phyloP scores from a whole-genome alignment of 2,888 invertebrate genomes.

The Stenodema calcarata region DNA sequence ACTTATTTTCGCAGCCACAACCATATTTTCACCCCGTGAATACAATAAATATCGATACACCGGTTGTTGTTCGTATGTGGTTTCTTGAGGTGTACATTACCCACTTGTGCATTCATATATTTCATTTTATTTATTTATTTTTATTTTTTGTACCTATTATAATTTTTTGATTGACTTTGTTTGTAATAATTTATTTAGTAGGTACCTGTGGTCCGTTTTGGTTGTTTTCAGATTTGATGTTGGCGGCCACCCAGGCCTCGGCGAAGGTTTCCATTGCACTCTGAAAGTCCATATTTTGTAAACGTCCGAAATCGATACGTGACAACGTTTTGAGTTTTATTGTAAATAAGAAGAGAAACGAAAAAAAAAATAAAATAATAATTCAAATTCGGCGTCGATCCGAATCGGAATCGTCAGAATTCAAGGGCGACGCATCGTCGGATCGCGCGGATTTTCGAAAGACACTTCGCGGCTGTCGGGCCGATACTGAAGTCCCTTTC shows the following conservation, averaged over 20 bases:
- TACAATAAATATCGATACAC: no score
- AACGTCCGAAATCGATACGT: neutral
- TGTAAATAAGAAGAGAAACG: no score
- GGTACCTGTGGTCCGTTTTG: slow-evolving; percentile 72
- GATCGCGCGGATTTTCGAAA: neutral
- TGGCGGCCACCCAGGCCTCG: slow-evolving; percentile 95
- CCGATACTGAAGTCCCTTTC: slow-evolving; percentile 15
- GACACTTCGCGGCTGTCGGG: slow-evolving; percentile 29
- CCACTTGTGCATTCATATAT: no score
- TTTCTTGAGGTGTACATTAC: no score
- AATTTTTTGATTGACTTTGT: no score
- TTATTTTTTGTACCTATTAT: no score
- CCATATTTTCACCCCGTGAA: no score
- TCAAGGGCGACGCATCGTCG: neutral
- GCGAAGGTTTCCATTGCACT: slow-evolving; percentile 98
- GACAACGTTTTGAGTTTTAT: neutral
- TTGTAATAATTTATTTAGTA: no score
- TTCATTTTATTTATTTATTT: no score
- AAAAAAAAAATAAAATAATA: neutral
- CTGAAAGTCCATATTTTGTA: slow-evolving; percentile 86
- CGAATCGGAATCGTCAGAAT: neutral
- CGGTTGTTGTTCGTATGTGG: no score
- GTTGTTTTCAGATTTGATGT: slow-evolving; percentile 70
- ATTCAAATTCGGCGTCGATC: neutral
- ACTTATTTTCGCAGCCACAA: no score